phyloP scores from a whole-genome alignment of 2,888 invertebrate genomes.

The Falcaria lacertinaria region DNA sequence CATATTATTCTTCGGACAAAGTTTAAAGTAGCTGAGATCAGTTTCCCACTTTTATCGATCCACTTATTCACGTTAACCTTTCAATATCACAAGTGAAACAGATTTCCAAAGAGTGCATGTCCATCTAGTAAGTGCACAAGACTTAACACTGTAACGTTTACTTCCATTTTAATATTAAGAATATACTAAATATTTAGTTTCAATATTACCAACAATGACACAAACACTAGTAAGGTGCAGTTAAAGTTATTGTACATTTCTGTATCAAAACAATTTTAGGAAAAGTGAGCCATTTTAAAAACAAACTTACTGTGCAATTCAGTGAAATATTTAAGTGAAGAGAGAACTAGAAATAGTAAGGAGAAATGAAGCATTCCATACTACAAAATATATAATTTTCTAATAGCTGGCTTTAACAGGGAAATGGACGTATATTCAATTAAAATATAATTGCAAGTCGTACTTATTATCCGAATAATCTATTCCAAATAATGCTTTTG shows the following conservation, averaged over 20 bases:
- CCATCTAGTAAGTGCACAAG: conserved; percentile 56
- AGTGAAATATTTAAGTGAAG: conserved; percentile 75
- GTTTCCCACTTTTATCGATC: conserved; percentile 48
- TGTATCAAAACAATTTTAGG: conserved; percentile 59
- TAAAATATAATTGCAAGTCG: conserved; percentile 42
- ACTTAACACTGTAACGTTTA: conserved; percentile 30
- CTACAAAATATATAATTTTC: conserved; percentile 67
- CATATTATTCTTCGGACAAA: conserved; percentile 9
- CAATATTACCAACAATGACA: conserved; percentile 39
- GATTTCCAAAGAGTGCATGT: conserved; percentile 45
- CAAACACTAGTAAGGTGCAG: conserved; percentile 64
- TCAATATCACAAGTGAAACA: conserved; percentile 26
- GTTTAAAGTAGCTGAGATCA: conserved; percentile 8
- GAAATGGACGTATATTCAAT: conserved; percentile 72
- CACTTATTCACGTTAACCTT: conserved; percentile 21
- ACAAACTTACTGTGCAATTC: conserved; percentile 75
- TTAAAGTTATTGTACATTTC: conserved; percentile 49
- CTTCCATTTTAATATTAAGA: conserved; percentile 41
- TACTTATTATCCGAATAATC: conserved; percentile 34
- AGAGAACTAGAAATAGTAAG: conserved; percentile 72
- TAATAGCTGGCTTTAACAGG: conserved; percentile 79
- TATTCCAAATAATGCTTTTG: conserved; percentile 40
- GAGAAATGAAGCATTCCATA: conserved; percentile 78
- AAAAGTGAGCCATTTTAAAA: conserved; percentile 80
- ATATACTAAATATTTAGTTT: conserved; percentile 34